phyloP scores from a whole-genome alignment of 2,797 vertebrate species.

The Cossypha caffra region DNA sequence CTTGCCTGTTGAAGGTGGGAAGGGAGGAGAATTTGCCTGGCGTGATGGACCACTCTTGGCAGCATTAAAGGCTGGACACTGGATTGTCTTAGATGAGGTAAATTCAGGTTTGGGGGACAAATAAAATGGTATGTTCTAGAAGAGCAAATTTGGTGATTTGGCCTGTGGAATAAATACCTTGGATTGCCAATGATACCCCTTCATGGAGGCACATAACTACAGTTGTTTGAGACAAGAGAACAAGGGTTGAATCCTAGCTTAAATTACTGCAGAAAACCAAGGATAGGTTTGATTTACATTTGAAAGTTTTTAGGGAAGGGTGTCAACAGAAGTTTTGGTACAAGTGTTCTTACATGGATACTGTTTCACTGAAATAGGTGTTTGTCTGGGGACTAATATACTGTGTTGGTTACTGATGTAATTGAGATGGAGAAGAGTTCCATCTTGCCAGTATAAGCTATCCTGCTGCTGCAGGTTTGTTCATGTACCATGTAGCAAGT shows the following conservation, averaged over 20 bases:
- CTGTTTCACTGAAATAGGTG: neutral
- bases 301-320: neutral
- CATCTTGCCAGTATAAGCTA: neutral
- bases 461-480: neutral
- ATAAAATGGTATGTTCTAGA: neutral
- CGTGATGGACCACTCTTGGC: slow-evolving; percentile 92
- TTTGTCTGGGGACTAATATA: neutral
- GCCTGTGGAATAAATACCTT: neutral
- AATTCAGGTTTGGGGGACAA: neutral
- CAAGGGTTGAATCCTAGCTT: neutral
- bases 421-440: neutral
- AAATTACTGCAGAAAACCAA: neutral
- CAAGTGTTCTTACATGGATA: rapidly evolving
- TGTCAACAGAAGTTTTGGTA: neutral
- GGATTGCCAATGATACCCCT: rapidly evolving
- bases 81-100: slow-evolving; percentile 96
- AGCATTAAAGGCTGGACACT: slow-evolving; percentile 93
- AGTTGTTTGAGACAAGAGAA: neutral
- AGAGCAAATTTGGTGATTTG: neutral
- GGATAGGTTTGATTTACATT: neutral
- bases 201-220: neutral
- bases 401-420: neutral
- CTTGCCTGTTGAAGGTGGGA: slow-evolving; percentile 96
- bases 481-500: neutral
- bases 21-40: slow-evolving; percentile 97